Percentiles rank a stretch among this genome's conserved stretches.
Evolutionary conservation across 2,888 invertebrate genomes (phyloP).

Genomic region (Colostygia pectinataria): DNA sequence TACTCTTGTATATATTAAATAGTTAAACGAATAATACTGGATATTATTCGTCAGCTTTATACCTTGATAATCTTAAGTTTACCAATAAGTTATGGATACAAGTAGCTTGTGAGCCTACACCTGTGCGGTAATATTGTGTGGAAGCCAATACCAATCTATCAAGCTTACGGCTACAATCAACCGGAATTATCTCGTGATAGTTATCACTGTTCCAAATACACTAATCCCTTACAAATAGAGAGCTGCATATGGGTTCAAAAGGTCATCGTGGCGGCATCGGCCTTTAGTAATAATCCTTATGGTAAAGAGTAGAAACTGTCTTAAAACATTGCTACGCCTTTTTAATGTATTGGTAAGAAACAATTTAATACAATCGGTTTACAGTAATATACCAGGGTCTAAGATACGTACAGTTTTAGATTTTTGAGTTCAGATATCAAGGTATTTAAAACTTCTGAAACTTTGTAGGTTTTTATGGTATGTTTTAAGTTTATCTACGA

Average conservation of each 20-base stretch:
- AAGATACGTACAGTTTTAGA: too few relatives aligned
- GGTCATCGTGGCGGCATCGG: slow-evolving; percentile 51
- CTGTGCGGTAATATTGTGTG: slow-evolving; percentile 3
- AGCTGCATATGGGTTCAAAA: slow-evolving; percentile 40
- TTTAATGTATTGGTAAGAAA: too few relatives aligned
- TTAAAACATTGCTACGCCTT: too few relatives aligned
- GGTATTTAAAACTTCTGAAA: too few relatives aligned
- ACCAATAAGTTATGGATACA: background rate
- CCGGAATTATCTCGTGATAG: slow-evolving; percentile 25
- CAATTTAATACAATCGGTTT: too few relatives aligned
- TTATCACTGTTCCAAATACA: slow-evolving; percentile 29
- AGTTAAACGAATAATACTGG: too few relatives aligned
- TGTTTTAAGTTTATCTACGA: too few relatives aligned
- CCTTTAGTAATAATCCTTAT: slow-evolving; percentile 20
- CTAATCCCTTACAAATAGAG: slow-evolving; percentile 37
- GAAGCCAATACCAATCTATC: slow-evolving; percentile 26
- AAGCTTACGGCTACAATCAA: slow-evolving; percentile 26
- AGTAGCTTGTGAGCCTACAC: background rate
- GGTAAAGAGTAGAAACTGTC: too few relatives aligned
- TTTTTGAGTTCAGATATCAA: too few relatives aligned
- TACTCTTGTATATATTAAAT: too few relatives aligned
- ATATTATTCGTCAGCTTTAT: background rate
- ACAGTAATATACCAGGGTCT: too few relatives aligned
- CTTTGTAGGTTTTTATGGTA: too few relatives aligned
- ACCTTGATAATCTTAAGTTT: background rate